phyloP scores from a whole-genome alignment of 2,888 invertebrate genomes.

The Gymnocheta viridis region DNA sequence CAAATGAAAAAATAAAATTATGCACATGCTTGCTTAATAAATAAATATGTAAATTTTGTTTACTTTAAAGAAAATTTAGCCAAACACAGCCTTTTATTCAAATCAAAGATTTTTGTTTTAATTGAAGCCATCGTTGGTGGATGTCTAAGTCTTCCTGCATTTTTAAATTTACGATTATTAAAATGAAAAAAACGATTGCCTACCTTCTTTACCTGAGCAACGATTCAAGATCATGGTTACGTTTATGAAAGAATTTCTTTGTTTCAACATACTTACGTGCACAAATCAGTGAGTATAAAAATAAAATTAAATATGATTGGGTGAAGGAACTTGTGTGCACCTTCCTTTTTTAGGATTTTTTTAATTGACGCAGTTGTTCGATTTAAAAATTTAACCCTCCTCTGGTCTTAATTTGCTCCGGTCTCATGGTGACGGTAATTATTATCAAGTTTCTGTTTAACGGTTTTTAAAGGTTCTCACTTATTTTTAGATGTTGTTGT shows the following conservation, averaged over 20 bases:
- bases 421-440: not conserved
- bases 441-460: not conserved
- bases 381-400: not conserved
- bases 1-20: no score
- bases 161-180: constrained; percentile 20
- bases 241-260: constrained; percentile 34
- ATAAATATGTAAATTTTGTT: no score
- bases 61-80: no score
- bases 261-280: not conserved
- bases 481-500: constrained; percentile 12
- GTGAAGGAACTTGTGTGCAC: constrained; percentile 5
- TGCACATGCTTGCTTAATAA: no score
- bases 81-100: no score
- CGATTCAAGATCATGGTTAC: constrained; percentile 42
- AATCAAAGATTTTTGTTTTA: no score
- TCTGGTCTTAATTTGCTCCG: not conserved
- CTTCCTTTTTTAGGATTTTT: not conserved
- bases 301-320: not conserved
- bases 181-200: not conserved
- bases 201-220: not conserved
- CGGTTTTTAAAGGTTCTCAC: constrained; percentile 2
- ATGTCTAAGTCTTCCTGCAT: not conserved
- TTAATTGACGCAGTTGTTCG: constrained; percentile 25
- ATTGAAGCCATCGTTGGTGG: no score
- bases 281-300: not conserved